These are phyloP conservation scores for Amphipoea lucens DNA, from an alignment of 2,888 invertebrate species.

Conservation along the genomic window DNA sequence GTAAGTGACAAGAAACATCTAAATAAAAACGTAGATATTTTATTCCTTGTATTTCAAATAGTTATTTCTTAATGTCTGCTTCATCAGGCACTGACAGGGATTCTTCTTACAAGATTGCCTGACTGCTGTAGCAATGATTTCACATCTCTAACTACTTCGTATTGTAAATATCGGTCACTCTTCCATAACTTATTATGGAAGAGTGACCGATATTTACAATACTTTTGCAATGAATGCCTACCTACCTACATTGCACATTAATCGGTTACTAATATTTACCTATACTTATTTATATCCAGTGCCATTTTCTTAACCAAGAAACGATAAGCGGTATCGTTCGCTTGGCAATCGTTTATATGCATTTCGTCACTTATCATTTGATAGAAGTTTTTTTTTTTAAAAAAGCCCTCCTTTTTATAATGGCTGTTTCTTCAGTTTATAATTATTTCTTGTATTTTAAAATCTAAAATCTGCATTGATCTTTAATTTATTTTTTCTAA, in stretches of 20 bases:
- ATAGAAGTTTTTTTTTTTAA: no score
- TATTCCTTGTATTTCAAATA: background rate
- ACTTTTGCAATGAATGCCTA: conserved; percentile 24
- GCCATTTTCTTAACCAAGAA: conserved; percentile 21
- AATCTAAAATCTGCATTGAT: background rate
- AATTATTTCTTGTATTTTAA: background rate
- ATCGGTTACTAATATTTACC: conserved; percentile 37
- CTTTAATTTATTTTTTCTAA: background rate
- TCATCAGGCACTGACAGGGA: background rate
- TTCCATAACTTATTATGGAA: no score
- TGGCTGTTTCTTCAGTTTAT: background rate
- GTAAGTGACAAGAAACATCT: background rate
- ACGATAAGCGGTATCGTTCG: conserved; percentile 26
- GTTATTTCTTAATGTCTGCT: background rate
- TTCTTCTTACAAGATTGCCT: conserved; percentile 3
- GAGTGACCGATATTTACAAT: conserved; percentile 33
- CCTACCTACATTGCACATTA: conserved; percentile 9
- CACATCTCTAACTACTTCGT: conserved; percentile 18
- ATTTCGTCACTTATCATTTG: conserved; percentile 27
- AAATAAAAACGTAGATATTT: background rate
- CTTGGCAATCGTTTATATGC: conserved; percentile 4
- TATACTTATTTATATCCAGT: conserved; percentile 11
- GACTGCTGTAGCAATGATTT: conserved; percentile 12
- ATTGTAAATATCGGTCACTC: no score
- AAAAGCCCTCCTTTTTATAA: background rate